A percentile compares a stretch with the other conserved stretches of the same genome.
Evolutionary conservation across 2,797 vertebrate species (phyloP).

Genomic region (Coreius guichenoti): DNA sequence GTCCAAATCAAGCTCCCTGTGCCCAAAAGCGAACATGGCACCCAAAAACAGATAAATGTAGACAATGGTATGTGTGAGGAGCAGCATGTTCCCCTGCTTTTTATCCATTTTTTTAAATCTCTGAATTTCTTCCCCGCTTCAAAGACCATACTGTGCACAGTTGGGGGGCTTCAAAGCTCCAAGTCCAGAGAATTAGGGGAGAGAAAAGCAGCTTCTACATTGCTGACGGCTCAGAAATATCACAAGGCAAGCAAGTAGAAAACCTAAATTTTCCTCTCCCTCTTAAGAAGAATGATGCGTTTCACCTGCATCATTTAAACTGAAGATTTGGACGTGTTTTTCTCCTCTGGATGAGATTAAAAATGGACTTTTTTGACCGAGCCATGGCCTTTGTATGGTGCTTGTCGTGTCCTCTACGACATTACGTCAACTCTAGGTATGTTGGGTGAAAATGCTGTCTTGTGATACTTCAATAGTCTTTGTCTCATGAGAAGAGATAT

Average conservation of each 20-base stretch:
- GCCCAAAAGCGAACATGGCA: slow-evolving; percentile 51
- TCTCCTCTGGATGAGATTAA: slow-evolving; percentile 55
- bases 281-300: slow-evolving; percentile 69
- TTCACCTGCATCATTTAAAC: slow-evolving; percentile 69
- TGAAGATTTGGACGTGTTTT: slow-evolving; percentile 57
- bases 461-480: slow-evolving; percentile 18
- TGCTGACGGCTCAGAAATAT: slow-evolving; percentile 84
- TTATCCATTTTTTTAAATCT: slow-evolving; percentile 77
- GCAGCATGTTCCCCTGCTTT: slow-evolving; percentile 68
- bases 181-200: slow-evolving; percentile 83
- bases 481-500: not conserved
- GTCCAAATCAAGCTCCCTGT: slow-evolving; percentile 47
- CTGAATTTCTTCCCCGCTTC: slow-evolving; percentile 80
- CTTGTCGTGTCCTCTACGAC: slow-evolving; percentile 40
- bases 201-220: slow-evolving; percentile 85
- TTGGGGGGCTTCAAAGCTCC: slow-evolving; percentile 87
- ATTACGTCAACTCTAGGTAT: slow-evolving; percentile 59
- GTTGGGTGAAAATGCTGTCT: slow-evolving; percentile 41
- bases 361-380: slow-evolving; percentile 59
- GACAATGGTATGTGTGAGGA: slow-evolving; percentile 61
- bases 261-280: slow-evolving; percentile 62
- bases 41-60: slow-evolving; percentile 60
- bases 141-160: slow-evolving; percentile 83
- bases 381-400: slow-evolving; percentile 55
- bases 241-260: slow-evolving; percentile 66